Base-by-base conservation (phyloP, 2,113 vertebrate genomes). In the Brachyhypopomus occidentalis region DNA sequence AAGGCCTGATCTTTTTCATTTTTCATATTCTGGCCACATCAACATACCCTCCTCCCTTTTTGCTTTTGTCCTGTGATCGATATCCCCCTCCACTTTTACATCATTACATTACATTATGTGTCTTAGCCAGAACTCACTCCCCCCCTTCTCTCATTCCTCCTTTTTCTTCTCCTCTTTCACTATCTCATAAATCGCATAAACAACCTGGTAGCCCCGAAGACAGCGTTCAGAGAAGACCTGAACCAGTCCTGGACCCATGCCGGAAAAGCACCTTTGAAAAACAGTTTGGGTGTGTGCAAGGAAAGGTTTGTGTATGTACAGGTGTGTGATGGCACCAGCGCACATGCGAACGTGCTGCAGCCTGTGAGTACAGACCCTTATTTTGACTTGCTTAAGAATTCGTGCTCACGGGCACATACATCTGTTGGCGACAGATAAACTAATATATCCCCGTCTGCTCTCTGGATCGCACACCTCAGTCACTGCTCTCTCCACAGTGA, bases 401-500 rank as follows among this genome's bases (percentile, higher is more conserved):
- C 4, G 17, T 17, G 56, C 27, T 6, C 16, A n/a, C 5, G 60
- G 12, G 60, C 27, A 25, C 27, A 5, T 45, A 14, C 34, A 14
- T 71, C 7, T 71, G 30, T 71, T 38, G n/a, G 36, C 20, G 41
- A 19, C 22, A 63, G 60, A 63, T 63, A 63, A 9, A 63, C 27
- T 63, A 63, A 63, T 63, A 63, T 11, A 63, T 63, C 27, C 27
- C 23, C 27, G 60, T 27, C 60, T 63, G 60, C 30, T 72, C 77
- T 60, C 48, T 38, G 20, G 75, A 48, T n/a, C 22, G 17, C 19
- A 1, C 5, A 9, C 19, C 22, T 23, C 19, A 34, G 17, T 70
- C 52, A 22, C n/a, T 59, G 63, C 48, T 55, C 63, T 70, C 48
- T 78, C 77, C 55, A 9, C 67, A 17, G 16, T 70, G 27, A 55